phyloP scores from a whole-genome alignment of 2,888 invertebrate species.

The Xylota sylvarum region DNA sequence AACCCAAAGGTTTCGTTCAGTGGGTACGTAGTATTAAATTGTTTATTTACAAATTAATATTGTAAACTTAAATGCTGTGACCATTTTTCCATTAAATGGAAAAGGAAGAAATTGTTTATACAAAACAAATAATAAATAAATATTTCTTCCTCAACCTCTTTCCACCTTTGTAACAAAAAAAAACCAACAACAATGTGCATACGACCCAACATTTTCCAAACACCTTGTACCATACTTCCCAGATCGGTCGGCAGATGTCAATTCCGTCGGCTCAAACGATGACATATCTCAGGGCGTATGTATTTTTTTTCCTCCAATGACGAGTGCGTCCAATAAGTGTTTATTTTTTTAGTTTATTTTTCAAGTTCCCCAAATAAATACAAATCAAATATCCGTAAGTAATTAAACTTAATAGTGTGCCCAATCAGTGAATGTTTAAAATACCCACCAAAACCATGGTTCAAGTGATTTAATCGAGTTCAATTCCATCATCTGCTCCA shows the following conservation, averaged over 20 bases:
- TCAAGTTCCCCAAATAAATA: slow-evolving; percentile 53
- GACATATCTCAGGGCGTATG: slow-evolving; percentile 77
- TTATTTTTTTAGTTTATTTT: slow-evolving; percentile 75
- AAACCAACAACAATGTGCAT: not conserved
- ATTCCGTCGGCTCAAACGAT: slow-evolving; percentile 54
- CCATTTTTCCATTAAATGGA: too few relatives aligned
- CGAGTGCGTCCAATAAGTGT: slow-evolving; percentile 73
- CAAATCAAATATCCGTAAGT: slow-evolving; percentile 72
- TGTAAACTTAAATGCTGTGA: too few relatives aligned
- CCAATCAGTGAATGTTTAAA: slow-evolving; percentile 31
- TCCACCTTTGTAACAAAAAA: not conserved
- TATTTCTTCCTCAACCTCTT: not conserved
- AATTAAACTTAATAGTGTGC: slow-evolving; percentile 49
- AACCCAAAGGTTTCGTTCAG: too few relatives aligned
- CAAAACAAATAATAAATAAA: too few relatives aligned
- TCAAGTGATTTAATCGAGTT: slow-evolving; percentile 55
- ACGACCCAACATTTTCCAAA: slow-evolving; percentile 48
- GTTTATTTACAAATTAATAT: too few relatives aligned
- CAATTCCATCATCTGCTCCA: slow-evolving; percentile 63
- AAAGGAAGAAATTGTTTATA: too few relatives aligned
- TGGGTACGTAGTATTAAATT: too few relatives aligned
- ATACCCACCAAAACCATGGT: not conserved
- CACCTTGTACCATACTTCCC: slow-evolving; percentile 27
- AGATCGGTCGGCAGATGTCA: slow-evolving; percentile 54
- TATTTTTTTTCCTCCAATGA: slow-evolving; percentile 71